These are phyloP conservation scores for Urechis unicinctus DNA, from an alignment of 2,888 invertebrate species.

Conservation along the genomic window DNA sequence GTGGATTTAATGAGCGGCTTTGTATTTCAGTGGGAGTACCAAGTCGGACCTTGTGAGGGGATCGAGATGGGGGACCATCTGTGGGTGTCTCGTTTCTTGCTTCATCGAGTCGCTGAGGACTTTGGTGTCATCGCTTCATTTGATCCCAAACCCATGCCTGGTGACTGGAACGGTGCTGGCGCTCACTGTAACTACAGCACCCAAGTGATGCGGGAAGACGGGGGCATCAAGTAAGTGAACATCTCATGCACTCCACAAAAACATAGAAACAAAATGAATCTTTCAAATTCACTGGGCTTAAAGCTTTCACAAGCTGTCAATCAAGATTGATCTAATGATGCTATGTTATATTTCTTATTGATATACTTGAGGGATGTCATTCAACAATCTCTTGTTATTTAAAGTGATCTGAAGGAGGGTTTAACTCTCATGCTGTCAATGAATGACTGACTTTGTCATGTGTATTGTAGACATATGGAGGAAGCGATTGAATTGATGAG, in stretches of 20 bases:
- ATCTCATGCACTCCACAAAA: too few species aligned
- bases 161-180: constrained; percentile 61
- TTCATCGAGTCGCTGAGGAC: constrained; percentile 55
- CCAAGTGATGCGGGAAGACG: constrained; percentile 71
- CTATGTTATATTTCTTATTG: too few species aligned
- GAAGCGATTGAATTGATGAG: constrained; percentile 91
- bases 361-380: too few species aligned
- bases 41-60: constrained; percentile 86
- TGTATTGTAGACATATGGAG: too few species aligned
- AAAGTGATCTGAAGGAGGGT: neutral
- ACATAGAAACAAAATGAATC: too few species aligned
- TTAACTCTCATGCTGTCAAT: constrained; percentile 24
- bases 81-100: constrained; percentile 54
- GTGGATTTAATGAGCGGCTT: too few species aligned
- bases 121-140: constrained; percentile 53
- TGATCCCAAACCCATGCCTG: constrained; percentile 55
- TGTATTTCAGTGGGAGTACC: too few species aligned
- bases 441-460: too few species aligned
- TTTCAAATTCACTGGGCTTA: too few species aligned
- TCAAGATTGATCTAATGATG: too few species aligned
- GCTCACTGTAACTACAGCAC: constrained; percentile 97
- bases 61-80: constrained; percentile 59
- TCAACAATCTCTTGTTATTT: too few species aligned
- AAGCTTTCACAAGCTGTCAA: too few species aligned
- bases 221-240: constrained; percentile 40